Evolutionary conservation across 2,888 invertebrate species (phyloP), one percentile per base, ranked within the genome.

Genomic region (Eristalinus aeneus): DNA sequence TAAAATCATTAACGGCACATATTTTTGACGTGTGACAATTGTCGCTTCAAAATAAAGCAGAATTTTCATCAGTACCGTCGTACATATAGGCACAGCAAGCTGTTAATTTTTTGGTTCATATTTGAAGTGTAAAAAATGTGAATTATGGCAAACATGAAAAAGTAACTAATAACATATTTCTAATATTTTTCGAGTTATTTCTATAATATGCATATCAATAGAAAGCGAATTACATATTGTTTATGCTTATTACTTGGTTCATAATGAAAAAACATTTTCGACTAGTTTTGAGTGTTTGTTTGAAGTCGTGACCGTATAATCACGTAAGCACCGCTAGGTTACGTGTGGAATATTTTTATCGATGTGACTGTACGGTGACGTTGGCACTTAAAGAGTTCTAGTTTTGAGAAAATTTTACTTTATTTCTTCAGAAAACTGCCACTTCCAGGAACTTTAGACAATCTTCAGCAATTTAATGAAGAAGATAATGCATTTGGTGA

Each of bases 251-350:
- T 23, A 64, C 39, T 39, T 64, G 22, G 36, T 64, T 64, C 36
- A 39, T 64, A 23, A 64, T 31, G 27, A 53, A 65, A 65, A 65
- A 0, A 22, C 12, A 11, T 46, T 46, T 53, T 65, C 53, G 16
- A 65, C 31, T 65, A 65, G 53, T 65, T 65, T 65, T 65, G 53
- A 65, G 53, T 65, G 10, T 53, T 65, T 65, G 46, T 53, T 65
- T 65, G 12, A 53, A 46, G 65, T 10, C 12, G 39, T 36, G 39
- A 64, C 27, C 11, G 11, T 36, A 10, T 12, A 8, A 12, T 39
- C 8, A 39, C 39, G 39, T 39, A n/a, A 23, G 56, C 20, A 56
- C 23, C 39, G 22, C 64, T 39, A 12, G 20, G 64, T 34, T 36
- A 63, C 16, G 36, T 63, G 63, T 63, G 34, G 16, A 63, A 36